Percentiles rank a stretch among this genome's conserved stretches.
Conservation (phyloP, 2,888 invertebrate species). For the Brassicogethes aeneus region DNA sequence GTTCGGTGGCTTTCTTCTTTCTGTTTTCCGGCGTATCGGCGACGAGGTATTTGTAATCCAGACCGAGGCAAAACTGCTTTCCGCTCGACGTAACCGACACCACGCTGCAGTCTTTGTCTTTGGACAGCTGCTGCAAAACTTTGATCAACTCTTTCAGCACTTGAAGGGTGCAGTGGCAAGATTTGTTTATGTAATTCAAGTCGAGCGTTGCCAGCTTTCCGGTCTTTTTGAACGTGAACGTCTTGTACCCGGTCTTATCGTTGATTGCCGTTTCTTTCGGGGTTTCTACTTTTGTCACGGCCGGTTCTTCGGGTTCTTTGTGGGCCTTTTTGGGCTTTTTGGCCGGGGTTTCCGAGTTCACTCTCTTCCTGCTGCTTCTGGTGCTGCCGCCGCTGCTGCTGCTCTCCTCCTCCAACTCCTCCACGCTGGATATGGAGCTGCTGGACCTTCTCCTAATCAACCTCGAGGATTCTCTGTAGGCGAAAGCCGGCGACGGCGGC, state of each 20-base stretch:
- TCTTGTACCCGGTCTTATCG: constrained; percentile 13
- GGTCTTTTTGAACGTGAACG: constrained; percentile 23
- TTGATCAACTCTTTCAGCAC: constrained; percentile 68
- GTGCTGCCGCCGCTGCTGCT: neutral
- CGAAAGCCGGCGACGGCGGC: constrained; percentile 46
- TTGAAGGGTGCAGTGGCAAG: constrained; percentile 22
- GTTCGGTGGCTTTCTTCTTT: constrained; percentile 54
- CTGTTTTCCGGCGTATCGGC: constrained; percentile 52
- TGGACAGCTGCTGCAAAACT: constrained; percentile 53
- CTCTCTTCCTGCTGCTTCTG: constrained; percentile 3
- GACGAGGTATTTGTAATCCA: constrained; percentile 66
- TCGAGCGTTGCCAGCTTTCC: constrained; percentile 24
- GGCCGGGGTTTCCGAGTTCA: constrained; percentile 12
- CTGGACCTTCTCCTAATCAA: constrained; percentile 77
- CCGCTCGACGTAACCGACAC: constrained; percentile 71
- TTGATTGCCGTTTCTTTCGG: constrained; percentile 8
- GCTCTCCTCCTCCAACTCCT: constrained; percentile 7
- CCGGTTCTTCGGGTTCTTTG: neutral
- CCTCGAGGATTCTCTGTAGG: constrained; percentile 63
- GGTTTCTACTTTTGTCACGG: neutral
- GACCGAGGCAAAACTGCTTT: constrained; percentile 69
- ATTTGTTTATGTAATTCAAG: constrained; percentile 19
- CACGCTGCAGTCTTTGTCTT: constrained; percentile 54
- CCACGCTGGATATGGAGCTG: constrained; percentile 58
- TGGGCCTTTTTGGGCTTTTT: constrained; percentile 10